These are phyloP conservation scores for Oreochromis tanganicae DNA, from an alignment of 2,113 vertebrate species.

Conservation along the genomic window DNA sequence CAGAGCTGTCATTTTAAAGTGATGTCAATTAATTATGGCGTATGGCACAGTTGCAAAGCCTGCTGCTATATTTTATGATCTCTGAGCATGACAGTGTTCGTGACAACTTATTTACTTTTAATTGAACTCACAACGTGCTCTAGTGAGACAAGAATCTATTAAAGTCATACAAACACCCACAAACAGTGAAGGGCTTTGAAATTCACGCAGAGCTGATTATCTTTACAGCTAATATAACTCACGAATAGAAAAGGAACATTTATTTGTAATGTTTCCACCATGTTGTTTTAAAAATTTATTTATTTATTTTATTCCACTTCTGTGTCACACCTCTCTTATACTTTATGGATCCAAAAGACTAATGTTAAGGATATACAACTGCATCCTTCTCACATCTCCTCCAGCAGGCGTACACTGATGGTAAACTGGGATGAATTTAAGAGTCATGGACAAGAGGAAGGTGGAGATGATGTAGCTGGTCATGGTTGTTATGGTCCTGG, in stretches of 20 bases:
- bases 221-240: neutral
- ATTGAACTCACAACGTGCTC: neutral
- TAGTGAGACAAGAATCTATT: neutral
- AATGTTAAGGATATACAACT: neutral
- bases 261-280: neutral
- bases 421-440: neutral
- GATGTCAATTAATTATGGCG: neutral
- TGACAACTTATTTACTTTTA: neutral
- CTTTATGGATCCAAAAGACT: neutral
- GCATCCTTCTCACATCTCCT: neutral
- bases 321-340: neutral
- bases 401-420: neutral
- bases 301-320: neutral
- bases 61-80: neutral
- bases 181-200: neutral
- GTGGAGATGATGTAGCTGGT: neutral
- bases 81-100: neutral
- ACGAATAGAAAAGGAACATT: neutral
- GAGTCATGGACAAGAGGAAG: neutral
- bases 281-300: accelerated
- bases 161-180: neutral
- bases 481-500: neutral
- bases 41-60: neutral
- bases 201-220: neutral
- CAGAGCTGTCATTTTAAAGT: neutral